Conservation (phyloP, 2,797 vertebrate species). For the Anguilla marmorata region DNA sequence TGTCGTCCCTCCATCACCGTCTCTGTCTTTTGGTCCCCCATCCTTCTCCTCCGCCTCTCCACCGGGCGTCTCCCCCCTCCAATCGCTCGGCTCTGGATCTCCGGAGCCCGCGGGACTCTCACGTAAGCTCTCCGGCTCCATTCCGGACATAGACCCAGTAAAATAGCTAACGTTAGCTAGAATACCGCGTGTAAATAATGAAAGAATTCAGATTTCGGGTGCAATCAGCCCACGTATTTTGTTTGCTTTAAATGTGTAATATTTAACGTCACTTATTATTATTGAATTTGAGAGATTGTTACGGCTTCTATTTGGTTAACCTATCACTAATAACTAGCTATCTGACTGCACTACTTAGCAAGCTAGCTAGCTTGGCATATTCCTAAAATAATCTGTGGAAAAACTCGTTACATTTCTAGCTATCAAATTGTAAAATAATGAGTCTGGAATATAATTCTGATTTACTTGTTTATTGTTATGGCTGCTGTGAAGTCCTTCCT, state of each 20-base stretch:
- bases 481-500: not conserved
- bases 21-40: slow-evolving; percentile 51
- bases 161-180: not conserved
- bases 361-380: slow-evolving; percentile 18
- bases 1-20: slow-evolving; percentile 40
- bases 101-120: slow-evolving; percentile 78
- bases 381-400: not conserved
- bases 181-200: not conserved
- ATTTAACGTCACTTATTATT: not conserved
- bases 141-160: slow-evolving; percentile 49
- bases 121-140: slow-evolving; percentile 74
- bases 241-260: not conserved
- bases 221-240: not conserved
- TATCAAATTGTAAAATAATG: slow-evolving; percentile 21
- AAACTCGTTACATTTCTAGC: slow-evolving; percentile 10
- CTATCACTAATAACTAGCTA: not conserved
- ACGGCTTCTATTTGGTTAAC: not conserved
- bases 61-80: slow-evolving; percentile 71
- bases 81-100: slow-evolving; percentile 67
- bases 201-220: not conserved
- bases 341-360: not conserved
- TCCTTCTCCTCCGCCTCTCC: slow-evolving; percentile 55
- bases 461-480: slow-evolving; percentile 11
- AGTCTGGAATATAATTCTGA: not conserved
- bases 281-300: not conserved